These are phyloP conservation scores for Furnarius figulus DNA, from an alignment of 2,113 vertebrate species.

Conservation along the genomic window DNA sequence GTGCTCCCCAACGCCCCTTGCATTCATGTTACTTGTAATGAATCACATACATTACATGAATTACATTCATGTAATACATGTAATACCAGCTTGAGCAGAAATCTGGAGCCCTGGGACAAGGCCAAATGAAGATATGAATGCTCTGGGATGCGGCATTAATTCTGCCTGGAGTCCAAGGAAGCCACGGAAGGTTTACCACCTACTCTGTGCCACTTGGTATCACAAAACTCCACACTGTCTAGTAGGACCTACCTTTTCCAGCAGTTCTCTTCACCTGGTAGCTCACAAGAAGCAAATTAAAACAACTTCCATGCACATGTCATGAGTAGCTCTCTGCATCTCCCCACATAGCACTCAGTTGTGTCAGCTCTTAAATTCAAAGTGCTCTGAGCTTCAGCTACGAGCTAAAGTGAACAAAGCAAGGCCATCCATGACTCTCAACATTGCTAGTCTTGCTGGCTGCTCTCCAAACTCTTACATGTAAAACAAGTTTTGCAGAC, in stretches of 20 bases:
- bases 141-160: neutral
- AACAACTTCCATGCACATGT: neutral
- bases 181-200: neutral
- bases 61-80: too few species aligned
- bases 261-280: neutral
- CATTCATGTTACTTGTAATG: neutral
- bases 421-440: neutral
- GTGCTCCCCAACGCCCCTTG: neutral
- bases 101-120: neutral
- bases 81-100: neutral
- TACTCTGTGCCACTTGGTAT: neutral
- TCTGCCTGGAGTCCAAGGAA: neutral
- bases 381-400: neutral
- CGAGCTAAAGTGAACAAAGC: neutral
- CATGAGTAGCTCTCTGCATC: neutral
- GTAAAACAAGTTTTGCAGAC: constrained; percentile 27
- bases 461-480: neutral
- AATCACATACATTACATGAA: too few species aligned
- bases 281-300: rapidly evolving
- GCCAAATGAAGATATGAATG: neutral
- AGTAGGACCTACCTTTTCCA: neutral
- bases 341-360: neutral
- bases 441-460: neutral
- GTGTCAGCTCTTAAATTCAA: neutral
- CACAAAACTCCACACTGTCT: neutral